phyloP scores from a whole-genome alignment of 2,888 invertebrate genomes.

The Charanyca ferruginea region DNA sequence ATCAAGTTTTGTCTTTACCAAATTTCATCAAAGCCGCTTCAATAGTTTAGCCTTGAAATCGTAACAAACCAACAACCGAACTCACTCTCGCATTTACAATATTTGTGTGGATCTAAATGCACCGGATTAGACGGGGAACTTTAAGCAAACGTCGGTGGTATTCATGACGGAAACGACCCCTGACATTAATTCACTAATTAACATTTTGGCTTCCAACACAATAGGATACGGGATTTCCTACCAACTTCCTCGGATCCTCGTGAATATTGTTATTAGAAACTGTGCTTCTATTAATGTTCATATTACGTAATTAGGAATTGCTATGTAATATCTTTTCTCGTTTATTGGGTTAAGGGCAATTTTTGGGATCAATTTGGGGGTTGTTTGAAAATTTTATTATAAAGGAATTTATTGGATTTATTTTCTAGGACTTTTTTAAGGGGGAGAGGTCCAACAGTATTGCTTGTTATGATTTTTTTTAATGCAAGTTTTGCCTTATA shows the following conservation, averaged over 20 bases:
- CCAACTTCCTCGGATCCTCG: conserved; percentile 70
- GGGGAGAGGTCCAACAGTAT: background rate
- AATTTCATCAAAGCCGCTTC: no score
- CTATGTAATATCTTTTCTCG: conserved; percentile 25
- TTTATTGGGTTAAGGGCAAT: conserved; percentile 13
- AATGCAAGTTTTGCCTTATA: no score
- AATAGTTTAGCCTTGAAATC: no score
- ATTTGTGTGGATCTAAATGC: conserved; percentile 34
- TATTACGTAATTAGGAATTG: conserved; percentile 52
- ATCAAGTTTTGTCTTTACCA: no score
- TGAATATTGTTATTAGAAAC: conserved; percentile 69
- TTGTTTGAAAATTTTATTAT: conserved; percentile 24
- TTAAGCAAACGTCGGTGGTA: conserved; percentile 65
- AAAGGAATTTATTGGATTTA: conserved; percentile 29
- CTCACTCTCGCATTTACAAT: no score
- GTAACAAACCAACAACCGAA: no score
- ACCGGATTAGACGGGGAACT: conserved; percentile 45
- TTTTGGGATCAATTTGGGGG: conserved; percentile 19
- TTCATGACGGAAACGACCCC: conserved; percentile 75
- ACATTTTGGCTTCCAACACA: conserved; percentile 76
- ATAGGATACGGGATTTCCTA: conserved; percentile 80
- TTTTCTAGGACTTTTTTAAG: conserved; percentile 11
- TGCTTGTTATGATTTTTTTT: background rate
- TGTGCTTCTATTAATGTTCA: conserved; percentile 63
- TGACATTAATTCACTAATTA: conserved; percentile 82